Evolutionary conservation across 2,888 invertebrate species (phyloP).

Genomic region (Agrotis segetum): DNA sequence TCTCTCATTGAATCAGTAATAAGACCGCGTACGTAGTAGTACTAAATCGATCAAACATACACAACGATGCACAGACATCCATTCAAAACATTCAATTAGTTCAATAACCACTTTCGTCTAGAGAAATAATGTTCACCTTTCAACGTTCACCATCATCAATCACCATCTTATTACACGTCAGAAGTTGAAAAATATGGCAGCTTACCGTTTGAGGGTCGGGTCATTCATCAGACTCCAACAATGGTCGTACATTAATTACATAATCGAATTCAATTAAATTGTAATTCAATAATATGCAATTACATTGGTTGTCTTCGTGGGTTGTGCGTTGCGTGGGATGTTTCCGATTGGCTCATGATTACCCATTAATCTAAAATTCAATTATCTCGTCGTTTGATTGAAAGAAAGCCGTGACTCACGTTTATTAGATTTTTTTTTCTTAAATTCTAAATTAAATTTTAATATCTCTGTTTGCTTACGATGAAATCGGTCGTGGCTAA

Average conservation of each 20-base stretch:
- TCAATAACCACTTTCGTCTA: conserved; percentile 70
- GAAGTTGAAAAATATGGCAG: conserved; percentile 79
- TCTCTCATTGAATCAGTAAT: conserved; percentile 43
- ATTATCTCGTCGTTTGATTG: conserved; percentile 76
- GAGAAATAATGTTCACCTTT: conserved; percentile 80
- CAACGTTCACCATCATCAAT: conserved; percentile 80
- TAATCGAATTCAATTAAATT: conserved; percentile 72
- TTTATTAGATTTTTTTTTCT: conserved; percentile 62
- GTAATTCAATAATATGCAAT: conserved; percentile 86
- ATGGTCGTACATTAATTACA: conserved; percentile 66
- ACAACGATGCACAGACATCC: conserved; percentile 47
- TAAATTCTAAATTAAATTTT: conserved; percentile 59
- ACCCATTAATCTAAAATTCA: conserved; percentile 87
- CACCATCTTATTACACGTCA: conserved; percentile 79
- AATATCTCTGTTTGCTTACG: conserved; percentile 57
- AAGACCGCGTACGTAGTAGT: conserved; percentile 61
- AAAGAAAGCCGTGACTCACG: conserved; percentile 77
- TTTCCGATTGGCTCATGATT: conserved; percentile 73
- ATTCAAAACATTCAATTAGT: conserved; percentile 65
- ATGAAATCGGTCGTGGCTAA: conserved; percentile 51
- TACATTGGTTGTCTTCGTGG: conserved; percentile 72
- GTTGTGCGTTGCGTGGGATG: conserved; percentile 74
- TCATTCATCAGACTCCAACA: conserved; percentile 66
- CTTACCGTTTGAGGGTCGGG: conserved; percentile 71
- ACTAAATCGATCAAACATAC: conserved; percentile 57